A percentile compares a stretch with the other conserved stretches of the same genome.
These are phyloP conservation scores for Pseudochirops cupreus DNA, from an alignment of 2,797 vertebrate species.

Conservation along the genomic window DNA sequence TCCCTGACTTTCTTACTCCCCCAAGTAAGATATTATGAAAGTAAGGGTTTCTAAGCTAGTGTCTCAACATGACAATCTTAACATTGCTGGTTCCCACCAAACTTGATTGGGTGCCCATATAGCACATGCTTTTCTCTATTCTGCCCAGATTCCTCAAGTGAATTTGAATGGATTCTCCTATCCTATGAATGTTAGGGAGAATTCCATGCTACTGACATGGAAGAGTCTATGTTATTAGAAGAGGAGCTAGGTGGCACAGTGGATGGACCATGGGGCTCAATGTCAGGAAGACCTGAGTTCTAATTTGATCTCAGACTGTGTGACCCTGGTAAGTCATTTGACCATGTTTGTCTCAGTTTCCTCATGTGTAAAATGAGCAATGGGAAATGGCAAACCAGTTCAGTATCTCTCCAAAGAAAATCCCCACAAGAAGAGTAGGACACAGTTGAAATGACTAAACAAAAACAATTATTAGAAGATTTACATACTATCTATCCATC, in stretches of 20 bases:
- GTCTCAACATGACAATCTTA: not conserved
- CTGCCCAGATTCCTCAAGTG: constrained; percentile 25
- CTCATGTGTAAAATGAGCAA: not conserved
- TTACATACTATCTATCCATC: not conserved
- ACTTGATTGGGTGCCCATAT: not conserved
- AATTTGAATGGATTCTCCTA: not conserved
- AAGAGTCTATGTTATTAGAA: not conserved
- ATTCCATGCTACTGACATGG: not conserved
- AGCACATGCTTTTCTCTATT: constrained; percentile 33
- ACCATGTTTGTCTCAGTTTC: not conserved
- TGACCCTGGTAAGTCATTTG: not conserved
- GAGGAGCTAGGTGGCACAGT: not conserved
- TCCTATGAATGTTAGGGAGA: too few relatives aligned
- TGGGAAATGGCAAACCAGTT: not conserved
- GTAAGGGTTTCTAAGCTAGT: not conserved
- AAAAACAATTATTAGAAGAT: not conserved
- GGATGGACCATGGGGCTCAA: too few relatives aligned
- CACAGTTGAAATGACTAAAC: not conserved
- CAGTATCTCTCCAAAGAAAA: not conserved
- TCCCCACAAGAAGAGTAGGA: not conserved
- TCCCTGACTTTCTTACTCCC: fast-evolving
- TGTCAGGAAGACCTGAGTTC: not conserved
- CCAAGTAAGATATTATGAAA: not conserved
- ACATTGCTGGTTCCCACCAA: constrained; percentile 6
- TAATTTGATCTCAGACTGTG: not conserved